phyloP scores from a whole-genome alignment of 2,113 vertebrate genomes.

The Haemorhous mexicanus region DNA sequence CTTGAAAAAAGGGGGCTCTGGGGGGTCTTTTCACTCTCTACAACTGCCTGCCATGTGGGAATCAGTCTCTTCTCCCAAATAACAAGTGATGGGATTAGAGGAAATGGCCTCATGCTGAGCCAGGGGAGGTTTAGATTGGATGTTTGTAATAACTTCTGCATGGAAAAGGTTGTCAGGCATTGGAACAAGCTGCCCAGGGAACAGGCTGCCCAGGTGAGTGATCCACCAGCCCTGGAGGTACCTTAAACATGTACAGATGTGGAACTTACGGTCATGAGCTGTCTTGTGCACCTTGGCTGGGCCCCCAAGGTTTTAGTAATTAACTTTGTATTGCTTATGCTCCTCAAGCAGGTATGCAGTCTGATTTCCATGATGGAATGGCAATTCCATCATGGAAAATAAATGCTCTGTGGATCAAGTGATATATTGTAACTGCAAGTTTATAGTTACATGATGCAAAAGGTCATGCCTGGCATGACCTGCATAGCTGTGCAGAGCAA shows the following conservation, averaged over 20 bases:
- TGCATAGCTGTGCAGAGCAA: not conserved
- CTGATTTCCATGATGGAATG: not conserved
- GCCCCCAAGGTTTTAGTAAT: not conserved
- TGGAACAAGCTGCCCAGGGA: not conserved
- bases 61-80: not conserved
- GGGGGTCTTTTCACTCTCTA: fast-evolving
- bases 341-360: not conserved
- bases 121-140: not conserved
- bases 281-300: not conserved
- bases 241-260: not conserved
- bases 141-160: not conserved
- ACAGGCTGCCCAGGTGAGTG: not conserved
- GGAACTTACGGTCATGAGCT: not conserved
- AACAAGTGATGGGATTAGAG: not conserved
- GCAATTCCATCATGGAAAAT: not conserved
- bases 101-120: not conserved
- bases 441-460: not conserved
- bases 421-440: not conserved
- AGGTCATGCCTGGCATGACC: not conserved
- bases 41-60: not conserved
- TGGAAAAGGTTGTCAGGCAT: not conserved
- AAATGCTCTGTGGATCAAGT: not conserved
- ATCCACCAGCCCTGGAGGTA: not conserved
- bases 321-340: not conserved
- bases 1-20: not conserved